Base-by-base conservation (phyloP, 2,113 vertebrate genomes). In the Glareola pratincola region DNA sequence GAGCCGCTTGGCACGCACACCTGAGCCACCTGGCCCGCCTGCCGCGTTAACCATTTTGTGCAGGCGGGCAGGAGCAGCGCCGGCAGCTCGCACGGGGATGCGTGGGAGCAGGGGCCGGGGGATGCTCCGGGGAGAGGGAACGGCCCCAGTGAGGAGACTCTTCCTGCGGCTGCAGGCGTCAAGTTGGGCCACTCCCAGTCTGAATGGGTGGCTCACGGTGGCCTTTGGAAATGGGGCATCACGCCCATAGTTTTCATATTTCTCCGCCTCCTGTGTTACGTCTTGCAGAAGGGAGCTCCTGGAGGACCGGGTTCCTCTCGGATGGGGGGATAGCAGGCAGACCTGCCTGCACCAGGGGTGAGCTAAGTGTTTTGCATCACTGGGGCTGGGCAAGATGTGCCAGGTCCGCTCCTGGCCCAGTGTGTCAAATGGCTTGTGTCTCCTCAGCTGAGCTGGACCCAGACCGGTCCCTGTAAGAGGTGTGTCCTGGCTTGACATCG, bases 1-100 rank as follows among this genome's bases (percentile, higher is more conserved):
- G 94, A 94, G 88, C 92, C 16, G 64, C 78, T 92, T 92, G 96
- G 94, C 86, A 86, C 8, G 77, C 92, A 83, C 93, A 71, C 92
- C 89, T 82, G 79, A 93, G 92, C 91, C 97, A 94, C 96, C 96
- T 97, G 96, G 96, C 62, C 82, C 13, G 53, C 53, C 89, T 45
- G 92, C 94, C 1, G 77, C 0, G 10, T 60, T 45, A 72, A 50
- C 92, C 51, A 22, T 66, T 56, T 4, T 34, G 71, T 26, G 79
- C 93, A 80, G 48, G 45, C 43, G 64, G 90, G 92, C 78, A 59
- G 88, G 85, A 92, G 81, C 78, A 22, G 74, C 0, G 26, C 87
- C 27, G 89, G 91, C 73, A 16, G 69, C 81, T 66, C 9, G 60
- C 74, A 88, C 82, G 84, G 82, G 85, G 79, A 22, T 29, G 82